Percentiles rank a stretch among this genome's conserved stretches.
These are phyloP conservation scores for Lophotriccus pileatus DNA, from an alignment of 2,797 vertebrate species.

Conservation along the genomic window DNA sequence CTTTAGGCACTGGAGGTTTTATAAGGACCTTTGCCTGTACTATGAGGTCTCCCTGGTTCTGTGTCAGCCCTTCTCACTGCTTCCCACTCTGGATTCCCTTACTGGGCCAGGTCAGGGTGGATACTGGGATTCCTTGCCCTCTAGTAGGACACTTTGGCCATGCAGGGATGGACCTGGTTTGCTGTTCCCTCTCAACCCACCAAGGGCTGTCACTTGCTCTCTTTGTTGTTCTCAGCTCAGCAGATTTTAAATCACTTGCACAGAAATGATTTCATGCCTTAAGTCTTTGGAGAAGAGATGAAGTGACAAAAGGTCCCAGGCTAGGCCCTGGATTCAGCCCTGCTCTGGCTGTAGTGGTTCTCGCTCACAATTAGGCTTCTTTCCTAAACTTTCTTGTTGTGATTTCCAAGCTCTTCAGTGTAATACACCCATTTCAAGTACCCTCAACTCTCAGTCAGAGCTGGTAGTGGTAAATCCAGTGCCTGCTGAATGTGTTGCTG, in stretches of 20 bases:
- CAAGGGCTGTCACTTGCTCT: neutral
- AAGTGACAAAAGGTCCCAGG: neutral
- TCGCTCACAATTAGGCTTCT: neutral
- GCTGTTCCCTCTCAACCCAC: neutral
- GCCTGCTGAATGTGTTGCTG: neutral
- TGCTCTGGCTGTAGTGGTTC: accelerated
- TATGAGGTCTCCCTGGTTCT: neutral
- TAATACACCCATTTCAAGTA: accelerated
- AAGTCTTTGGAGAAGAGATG: neutral
- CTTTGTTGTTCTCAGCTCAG: neutral
- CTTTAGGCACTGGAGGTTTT: neutral
- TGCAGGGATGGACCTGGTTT: neutral
- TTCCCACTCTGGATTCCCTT: neutral
- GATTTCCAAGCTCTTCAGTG: neutral
- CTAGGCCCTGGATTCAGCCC: too few relatives aligned
- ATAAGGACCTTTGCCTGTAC: neutral
- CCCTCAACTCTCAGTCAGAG: neutral
- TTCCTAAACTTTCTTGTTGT: accelerated
- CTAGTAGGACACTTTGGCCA: neutral
- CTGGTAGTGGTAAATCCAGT: neutral
- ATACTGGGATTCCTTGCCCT: neutral
- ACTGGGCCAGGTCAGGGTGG: neutral
- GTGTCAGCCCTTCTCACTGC: neutral
- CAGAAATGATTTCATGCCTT: accelerated
- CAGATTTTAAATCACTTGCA: neutral